Conservation (phyloP, 2,113 vertebrate species). For the Rhinoderma darwinii region DNA sequence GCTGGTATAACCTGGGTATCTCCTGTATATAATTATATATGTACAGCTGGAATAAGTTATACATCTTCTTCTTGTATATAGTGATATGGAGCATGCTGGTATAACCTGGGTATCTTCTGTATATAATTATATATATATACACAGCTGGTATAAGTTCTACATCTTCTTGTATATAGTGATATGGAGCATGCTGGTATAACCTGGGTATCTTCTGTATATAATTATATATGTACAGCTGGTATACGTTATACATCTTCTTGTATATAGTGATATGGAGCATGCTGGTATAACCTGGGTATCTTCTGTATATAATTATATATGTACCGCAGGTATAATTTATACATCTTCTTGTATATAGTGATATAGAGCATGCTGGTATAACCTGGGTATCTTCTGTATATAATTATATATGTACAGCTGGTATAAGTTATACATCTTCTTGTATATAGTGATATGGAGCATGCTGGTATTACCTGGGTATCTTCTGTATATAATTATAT, state of each 20-base stretch:
- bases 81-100: not conserved
- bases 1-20: not conserved
- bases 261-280: not conserved
- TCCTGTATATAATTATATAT: not conserved
- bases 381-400: not conserved
- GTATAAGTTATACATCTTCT: no score
- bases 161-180: no score
- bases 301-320: not conserved
- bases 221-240: not conserved
- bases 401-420: not conserved
- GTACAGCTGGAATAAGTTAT: not conserved
- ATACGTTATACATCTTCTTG: no score
- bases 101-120: not conserved
- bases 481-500: not conserved
- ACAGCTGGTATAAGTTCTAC: no score
- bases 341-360: no score
- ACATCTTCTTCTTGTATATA: no score
- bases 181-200: not conserved
- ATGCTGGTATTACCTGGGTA: not conserved
- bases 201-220: not conserved
- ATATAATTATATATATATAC: not conserved
- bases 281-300: not conserved
- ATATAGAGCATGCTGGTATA: not conserved
- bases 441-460: not conserved
- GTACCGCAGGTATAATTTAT: no score